These are phyloP conservation scores for Eristalis arbustorum DNA, from an alignment of 2,888 invertebrate species.

Conservation along the genomic window DNA sequence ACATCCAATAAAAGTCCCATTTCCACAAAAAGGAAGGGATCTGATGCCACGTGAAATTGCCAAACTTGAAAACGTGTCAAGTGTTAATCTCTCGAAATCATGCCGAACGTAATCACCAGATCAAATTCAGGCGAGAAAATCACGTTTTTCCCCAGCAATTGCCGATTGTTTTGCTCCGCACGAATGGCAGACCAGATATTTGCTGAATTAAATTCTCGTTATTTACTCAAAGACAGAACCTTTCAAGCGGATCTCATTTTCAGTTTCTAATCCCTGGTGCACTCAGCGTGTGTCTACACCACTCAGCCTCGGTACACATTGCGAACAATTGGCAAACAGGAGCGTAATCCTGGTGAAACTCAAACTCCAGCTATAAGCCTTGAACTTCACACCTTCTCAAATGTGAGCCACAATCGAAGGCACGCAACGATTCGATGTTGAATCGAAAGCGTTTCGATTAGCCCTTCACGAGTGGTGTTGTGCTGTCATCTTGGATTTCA, in stretches of 20 bases:
- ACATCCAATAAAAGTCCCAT: too few relatives aligned
- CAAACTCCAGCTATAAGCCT: neutral
- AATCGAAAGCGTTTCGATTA: slow-evolving; percentile 20
- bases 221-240: neutral
- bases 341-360: neutral
- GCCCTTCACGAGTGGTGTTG: neutral
- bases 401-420: neutral
- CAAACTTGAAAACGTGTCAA: too few relatives aligned
- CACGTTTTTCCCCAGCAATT: too few relatives aligned
- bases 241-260: neutral
- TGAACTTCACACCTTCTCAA: neutral
- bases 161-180: too few relatives aligned
- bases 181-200: too few relatives aligned
- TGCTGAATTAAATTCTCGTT: neutral
- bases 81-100: too few relatives aligned
- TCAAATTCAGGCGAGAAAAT: too few relatives aligned
- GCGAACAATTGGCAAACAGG: neutral
- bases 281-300: neutral
- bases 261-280: neutral
- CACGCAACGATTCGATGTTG: neutral
- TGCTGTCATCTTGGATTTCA: neutral
- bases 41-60: too few relatives aligned
- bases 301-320: neutral
- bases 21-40: too few relatives aligned
- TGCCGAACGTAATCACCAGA: too few relatives aligned